Conservation (phyloP, 2,888 invertebrate species). For the Miltochrista miniata region DNA sequence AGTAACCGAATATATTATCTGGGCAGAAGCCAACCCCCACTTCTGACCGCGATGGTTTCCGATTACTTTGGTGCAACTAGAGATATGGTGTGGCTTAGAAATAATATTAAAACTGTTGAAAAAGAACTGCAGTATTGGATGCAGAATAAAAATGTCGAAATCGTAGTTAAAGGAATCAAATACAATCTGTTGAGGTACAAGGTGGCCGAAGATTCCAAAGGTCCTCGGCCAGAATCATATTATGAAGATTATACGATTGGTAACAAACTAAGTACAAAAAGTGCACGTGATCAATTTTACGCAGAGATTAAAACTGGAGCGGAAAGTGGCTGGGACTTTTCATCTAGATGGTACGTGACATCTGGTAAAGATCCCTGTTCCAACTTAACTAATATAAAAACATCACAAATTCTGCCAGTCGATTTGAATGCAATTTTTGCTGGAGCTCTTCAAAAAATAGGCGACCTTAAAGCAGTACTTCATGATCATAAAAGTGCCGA, state of each 20-base stretch:
- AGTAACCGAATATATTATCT: constrained; percentile 91
- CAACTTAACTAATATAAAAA: constrained; percentile 86
- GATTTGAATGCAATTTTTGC: constrained; percentile 92
- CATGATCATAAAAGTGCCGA: constrained; percentile 81
- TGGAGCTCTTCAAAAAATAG: constrained; percentile 86
- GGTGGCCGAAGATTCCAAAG: constrained; percentile 76
- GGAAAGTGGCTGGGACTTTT: constrained; percentile 95
- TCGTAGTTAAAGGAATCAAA: constrained; percentile 35
- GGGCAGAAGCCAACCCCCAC: constrained; percentile 88
- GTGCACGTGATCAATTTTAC: constrained; percentile 84
- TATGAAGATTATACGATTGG: constrained; percentile 85
- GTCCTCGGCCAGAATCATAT: constrained; percentile 89
- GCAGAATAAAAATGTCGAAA: constrained; percentile 79
- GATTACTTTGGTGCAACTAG: constrained; percentile 86
- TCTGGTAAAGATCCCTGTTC: constrained; percentile 80
- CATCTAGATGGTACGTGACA: constrained; percentile 90
- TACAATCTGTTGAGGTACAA: constrained; percentile 83
- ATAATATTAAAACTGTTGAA: constrained; percentile 84
- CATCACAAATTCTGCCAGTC: constrained; percentile 89
- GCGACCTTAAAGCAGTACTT: constrained; percentile 84
- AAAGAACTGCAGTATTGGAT: constrained; percentile 88
- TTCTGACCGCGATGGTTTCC: constrained; percentile 88
- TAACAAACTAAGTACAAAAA: constrained; percentile 64
- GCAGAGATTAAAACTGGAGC: constrained; percentile 89
- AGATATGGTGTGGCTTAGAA: constrained; percentile 86